phyloP scores from a whole-genome alignment of 2,888 invertebrate species.

The Aspidapion aeneum region DNA sequence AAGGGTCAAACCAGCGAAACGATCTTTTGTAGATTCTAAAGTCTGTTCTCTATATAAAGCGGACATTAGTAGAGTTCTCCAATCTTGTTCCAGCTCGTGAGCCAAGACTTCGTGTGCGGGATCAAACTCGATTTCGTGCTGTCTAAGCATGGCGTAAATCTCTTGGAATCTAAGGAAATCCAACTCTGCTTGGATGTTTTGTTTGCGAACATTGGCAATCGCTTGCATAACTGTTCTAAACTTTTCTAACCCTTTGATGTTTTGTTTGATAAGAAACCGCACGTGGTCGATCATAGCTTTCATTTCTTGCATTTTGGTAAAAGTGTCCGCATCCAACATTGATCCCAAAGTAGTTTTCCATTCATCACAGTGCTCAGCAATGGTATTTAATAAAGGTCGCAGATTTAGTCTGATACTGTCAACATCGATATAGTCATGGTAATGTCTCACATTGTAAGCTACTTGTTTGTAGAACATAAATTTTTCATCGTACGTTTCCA shows the following conservation, averaged over 20 bases:
- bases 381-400: conserved; percentile 63
- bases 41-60: conserved; percentile 66
- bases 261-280: conserved; percentile 65
- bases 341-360: conserved; percentile 76
- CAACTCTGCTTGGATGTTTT: conserved; percentile 75
- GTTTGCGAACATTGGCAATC: conserved; percentile 69
- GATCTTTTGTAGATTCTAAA: conserved; percentile 77
- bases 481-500: conserved; percentile 75
- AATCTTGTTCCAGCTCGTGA: conserved; percentile 61
- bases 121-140: conserved; percentile 61
- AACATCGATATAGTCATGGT: conserved; percentile 60
- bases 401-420: conserved; percentile 73
- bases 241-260: conserved; percentile 73
- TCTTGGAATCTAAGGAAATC: conserved; percentile 73
- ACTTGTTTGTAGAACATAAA: conserved; percentile 80
- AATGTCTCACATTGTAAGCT: conserved; percentile 51
- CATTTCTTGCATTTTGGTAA: conserved; percentile 64
- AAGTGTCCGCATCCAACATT: conserved; percentile 63
- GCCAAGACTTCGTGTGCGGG: conserved; percentile 56
- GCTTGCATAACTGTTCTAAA: conserved; percentile 84
- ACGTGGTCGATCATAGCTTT: conserved; percentile 61
- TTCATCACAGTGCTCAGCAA: conserved; percentile 70
- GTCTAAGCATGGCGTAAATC: conserved; percentile 68
- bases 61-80: conserved; percentile 66
- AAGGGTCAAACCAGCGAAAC: conserved; percentile 79